Conservation (phyloP, 2,888 invertebrate species). For the Xylocampa areola region DNA sequence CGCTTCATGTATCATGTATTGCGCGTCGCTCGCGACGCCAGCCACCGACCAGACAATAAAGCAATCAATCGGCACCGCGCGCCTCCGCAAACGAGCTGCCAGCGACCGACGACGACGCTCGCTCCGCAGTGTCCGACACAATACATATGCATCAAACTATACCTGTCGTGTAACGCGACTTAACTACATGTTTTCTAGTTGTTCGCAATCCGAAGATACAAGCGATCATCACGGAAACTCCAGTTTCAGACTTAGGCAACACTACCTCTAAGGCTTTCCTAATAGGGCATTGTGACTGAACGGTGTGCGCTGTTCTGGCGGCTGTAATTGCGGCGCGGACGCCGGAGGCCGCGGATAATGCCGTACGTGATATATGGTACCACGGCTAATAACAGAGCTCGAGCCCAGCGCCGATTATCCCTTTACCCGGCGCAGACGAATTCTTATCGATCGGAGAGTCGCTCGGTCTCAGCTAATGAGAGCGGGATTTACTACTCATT, state of each 20-base stretch:
- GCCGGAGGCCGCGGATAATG: conserved; percentile 85
- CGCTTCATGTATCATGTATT: conserved; percentile 87
- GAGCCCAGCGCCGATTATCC: conserved; percentile 85
- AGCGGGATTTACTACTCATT: conserved; percentile 87
- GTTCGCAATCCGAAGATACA: conserved; percentile 32
- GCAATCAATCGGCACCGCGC: conserved; percentile 84
- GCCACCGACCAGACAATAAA: conserved; percentile 82
- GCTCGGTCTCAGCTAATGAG: conserved; percentile 87
- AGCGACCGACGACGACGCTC: conserved; percentile 63
- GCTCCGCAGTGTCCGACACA: conserved; percentile 62
- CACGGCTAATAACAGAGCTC: conserved; percentile 86
- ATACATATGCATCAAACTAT: conserved; percentile 66
- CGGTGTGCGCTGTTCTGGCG: conserved; percentile 71
- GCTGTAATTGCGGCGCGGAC: conserved; percentile 84
- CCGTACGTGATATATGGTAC: conserved; percentile 88
- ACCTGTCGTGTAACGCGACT: conserved; percentile 56
- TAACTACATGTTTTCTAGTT: conserved; percentile 46
- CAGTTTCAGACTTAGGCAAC: conserved; percentile 53
- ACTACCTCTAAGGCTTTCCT: conserved; percentile 69
- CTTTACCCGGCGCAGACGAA: conserved; percentile 85
- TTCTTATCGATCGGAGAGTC: conserved; percentile 85
- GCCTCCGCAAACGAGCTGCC: conserved; percentile 77
- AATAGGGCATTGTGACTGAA: conserved; percentile 78
- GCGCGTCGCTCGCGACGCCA: conserved; percentile 76
- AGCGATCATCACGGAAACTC: conserved; percentile 53